Evolutionary conservation across 2,888 invertebrate species (phyloP).

Genomic region (Harpalus rufipes): DNA sequence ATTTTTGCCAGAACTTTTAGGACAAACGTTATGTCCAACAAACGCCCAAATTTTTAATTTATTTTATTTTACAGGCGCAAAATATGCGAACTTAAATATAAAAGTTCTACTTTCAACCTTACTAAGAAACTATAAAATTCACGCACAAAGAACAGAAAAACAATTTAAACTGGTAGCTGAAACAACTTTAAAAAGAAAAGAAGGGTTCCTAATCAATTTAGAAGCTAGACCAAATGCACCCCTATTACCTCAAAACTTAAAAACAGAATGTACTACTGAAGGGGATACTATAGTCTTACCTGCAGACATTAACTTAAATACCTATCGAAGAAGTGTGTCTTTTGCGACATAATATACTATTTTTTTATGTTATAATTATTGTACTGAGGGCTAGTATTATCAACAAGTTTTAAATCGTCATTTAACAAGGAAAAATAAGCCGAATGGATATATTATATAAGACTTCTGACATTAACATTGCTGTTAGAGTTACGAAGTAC

Average conservation of each 20-base stretch:
- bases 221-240: conserved; percentile 67
- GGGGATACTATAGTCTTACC: background rate
- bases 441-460: too few species aligned
- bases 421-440: too few species aligned
- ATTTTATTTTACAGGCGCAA: conserved; percentile 78
- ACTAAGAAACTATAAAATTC: conserved; percentile 82
- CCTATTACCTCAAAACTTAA: background rate
- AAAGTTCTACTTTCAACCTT: conserved; percentile 85
- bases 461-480: too few species aligned
- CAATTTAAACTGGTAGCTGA: conserved; percentile 83
- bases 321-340: conserved; percentile 14
- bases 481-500: too few species aligned
- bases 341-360: conserved; percentile 12
- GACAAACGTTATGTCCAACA: too few species aligned
- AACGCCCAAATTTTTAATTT: too few species aligned
- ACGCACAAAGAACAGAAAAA: conserved; percentile 80
- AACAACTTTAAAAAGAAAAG: conserved; percentile 83
- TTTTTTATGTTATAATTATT: conserved; percentile 2
- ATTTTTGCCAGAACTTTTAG: too few species aligned
- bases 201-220: conserved; percentile 80
- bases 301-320: conserved; percentile 23
- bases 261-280: background rate
- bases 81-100: conserved; percentile 85
- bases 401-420: too few species aligned
- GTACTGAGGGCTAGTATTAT: conserved; percentile 1